Base-by-base conservation (phyloP, 2,888 invertebrate species). In the Synergus itoensis region DNA sequence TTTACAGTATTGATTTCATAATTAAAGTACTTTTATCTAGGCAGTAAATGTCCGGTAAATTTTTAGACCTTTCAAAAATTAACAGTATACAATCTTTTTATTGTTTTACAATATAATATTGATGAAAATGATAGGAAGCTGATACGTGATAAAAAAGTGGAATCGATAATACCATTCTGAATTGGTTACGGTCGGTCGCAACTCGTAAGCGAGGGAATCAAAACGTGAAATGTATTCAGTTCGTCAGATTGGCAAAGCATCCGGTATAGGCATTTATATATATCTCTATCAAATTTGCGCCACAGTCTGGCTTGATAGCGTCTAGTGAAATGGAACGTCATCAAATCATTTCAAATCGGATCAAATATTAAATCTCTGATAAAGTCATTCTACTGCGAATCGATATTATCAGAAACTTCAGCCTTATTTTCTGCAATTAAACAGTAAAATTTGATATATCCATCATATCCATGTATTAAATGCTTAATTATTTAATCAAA, bases 141-240 rank as follows among this genome's bases (percentile, higher is more conserved):
- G 36, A 40, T 36, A 5, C n/a, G 36, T 16, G 9, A 40, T 28
- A 64, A 64, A 63, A 64, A 64, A 12, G 63, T 28, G 40, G 9
- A 64, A 64, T 16, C 63, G 63, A 63, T 63, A 63, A 63, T 63
- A 36, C 16, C 16, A 63, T 28, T 63, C 36, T 63, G 16, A 63
- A 63, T 63, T 63, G 36, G 63, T 63, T 63, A 21, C 60, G 40
- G 7, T 16, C 3, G n/a, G 64, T 64, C 64, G 64, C 28, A 62
- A 62, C 28, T 62, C 62, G 62, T 21, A 7, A 62, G 62, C 62
- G 40, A 64, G 28, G 9, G n/a, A 64, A 36, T 64, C 64, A 64
- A 64, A 64, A 12, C 16, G 16, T 7, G n/a, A 40, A 64, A 36
- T 64, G 8, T 40, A 64, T 40, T 16, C 64, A 64, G 9, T n/a